phyloP scores from a whole-genome alignment of 2,888 invertebrate genomes.

The Lampropteryx suffumata region DNA sequence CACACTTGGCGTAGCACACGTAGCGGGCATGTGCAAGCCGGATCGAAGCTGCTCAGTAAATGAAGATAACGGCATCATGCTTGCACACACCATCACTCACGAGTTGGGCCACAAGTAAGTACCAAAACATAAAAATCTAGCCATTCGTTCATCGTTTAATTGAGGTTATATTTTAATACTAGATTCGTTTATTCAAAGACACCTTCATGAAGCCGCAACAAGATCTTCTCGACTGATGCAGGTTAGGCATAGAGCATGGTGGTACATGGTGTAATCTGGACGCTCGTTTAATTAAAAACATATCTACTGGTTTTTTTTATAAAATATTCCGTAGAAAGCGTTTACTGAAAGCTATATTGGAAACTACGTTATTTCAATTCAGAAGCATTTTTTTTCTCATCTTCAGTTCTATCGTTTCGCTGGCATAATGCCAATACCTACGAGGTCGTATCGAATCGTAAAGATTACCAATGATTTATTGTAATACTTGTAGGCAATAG shows the following conservation, averaged over 20 bases:
- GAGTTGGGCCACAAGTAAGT: constrained; percentile 96
- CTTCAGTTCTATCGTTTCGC: constrained; percentile 20
- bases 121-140: neutral
- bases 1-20: constrained; percentile 94
- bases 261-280: too few species aligned
- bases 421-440: constrained; percentile 35
- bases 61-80: constrained; percentile 94
- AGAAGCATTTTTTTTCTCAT: constrained; percentile 23
- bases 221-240: too few species aligned
- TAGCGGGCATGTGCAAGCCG: constrained; percentile 94
- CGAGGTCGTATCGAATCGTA: constrained; percentile 11
- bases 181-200: too few species aligned
- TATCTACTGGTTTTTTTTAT: too few species aligned
- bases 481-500: constrained; percentile 24
- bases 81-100: constrained; percentile 95
- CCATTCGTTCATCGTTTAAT: too few species aligned
- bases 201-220: too few species aligned
- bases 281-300: too few species aligned
- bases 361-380: too few species aligned
- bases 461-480: constrained; percentile 35
- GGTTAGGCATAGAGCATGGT: too few species aligned
- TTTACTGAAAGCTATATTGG: too few species aligned
- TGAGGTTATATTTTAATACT: too few species aligned
- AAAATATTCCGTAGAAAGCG: too few species aligned
- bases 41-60: constrained; percentile 94